These are phyloP conservation scores for Tanytarsus gracilentus DNA, from an alignment of 2,888 invertebrate genomes.

Conservation along the genomic window DNA sequence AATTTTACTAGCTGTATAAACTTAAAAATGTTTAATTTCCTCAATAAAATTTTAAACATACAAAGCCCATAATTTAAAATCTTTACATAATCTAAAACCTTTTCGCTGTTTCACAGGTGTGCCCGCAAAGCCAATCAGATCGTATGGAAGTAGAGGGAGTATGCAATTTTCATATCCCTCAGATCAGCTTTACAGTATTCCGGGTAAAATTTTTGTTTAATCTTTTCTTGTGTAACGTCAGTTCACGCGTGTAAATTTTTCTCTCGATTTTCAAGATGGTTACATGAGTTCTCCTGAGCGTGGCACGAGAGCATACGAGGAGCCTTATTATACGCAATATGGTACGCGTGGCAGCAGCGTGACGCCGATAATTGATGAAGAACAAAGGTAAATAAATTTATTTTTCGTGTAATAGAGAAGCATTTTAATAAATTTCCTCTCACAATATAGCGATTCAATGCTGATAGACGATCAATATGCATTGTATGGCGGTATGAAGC, in stretches of 20 bases:
- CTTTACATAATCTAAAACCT: constrained; percentile 15
- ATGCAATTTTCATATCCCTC: constrained; percentile 43
- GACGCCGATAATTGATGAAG: constrained; percentile 87
- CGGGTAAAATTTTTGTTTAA: constrained; percentile 37
- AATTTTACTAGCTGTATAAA: too few species aligned
- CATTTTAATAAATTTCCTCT: constrained; percentile 1
- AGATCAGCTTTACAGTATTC: constrained; percentile 46
- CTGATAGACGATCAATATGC: constrained; percentile 62
- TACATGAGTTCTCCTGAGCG: constrained; percentile 85
- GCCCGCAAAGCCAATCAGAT: constrained; percentile 45
- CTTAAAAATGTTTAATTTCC: too few species aligned
- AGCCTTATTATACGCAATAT: constrained; percentile 79
- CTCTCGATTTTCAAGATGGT: constrained; percentile 52
- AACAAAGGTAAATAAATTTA: constrained; percentile 54
- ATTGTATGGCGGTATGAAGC: constrained; percentile 58
- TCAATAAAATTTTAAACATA: too few species aligned
- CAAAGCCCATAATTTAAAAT: too few species aligned
- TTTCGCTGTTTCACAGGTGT: constrained; percentile 37
- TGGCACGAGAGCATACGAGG: constrained; percentile 67
- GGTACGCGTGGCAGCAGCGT: constrained; percentile 55
- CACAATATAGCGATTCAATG: constrained; percentile 52
- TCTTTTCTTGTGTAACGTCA: neutral
- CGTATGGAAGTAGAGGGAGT: constrained; percentile 44
- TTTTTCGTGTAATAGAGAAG: neutral
- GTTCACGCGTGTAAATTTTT: too few species aligned